Percentiles rank a stretch among this genome's conserved stretches.
phyloP scores from a whole-genome alignment of 2,888 invertebrate species.

The Pollenia griseotomentosa region DNA sequence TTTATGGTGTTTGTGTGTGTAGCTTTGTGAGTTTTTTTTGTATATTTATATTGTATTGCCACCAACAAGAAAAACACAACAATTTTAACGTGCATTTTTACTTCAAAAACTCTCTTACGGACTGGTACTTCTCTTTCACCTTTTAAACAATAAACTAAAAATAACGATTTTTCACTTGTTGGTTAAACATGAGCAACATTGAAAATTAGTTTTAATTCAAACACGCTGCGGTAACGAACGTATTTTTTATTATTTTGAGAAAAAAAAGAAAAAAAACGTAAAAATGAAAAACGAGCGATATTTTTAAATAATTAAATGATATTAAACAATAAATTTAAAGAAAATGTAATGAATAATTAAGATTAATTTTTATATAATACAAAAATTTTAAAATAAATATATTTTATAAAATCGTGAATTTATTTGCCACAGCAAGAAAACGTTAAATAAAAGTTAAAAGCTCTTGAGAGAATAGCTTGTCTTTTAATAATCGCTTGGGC shows the following conservation, averaged over 20 bases:
- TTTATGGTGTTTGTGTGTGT: neutral
- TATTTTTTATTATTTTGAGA: constrained; percentile 28
- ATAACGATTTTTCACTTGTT: constrained; percentile 51
- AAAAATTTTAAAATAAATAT: constrained; percentile 6
- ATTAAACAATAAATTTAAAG: constrained; percentile 6
- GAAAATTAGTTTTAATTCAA: constrained; percentile 74
- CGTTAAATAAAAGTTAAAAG: constrained; percentile 20
- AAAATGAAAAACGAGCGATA: constrained; percentile 58
- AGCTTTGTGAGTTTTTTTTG: too few relatives aligned
- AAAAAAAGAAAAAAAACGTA: constrained; percentile 8
- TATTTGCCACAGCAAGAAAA: neutral
- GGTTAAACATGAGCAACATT: constrained; percentile 49
- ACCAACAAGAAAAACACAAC: neutral
- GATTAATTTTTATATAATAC: neutral
- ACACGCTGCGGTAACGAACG: constrained; percentile 74
- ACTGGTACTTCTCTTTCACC: constrained; percentile 15
- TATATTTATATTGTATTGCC: neutral
- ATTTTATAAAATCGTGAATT: neutral
- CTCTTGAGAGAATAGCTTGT: constrained; percentile 23
- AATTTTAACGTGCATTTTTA: constrained; percentile 46
- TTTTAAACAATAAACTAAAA: neutral
- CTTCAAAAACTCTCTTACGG: constrained; percentile 10
- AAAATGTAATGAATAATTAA: constrained; percentile 36
- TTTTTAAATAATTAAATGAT: constrained; percentile 6
- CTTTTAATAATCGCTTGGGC: constrained; percentile 51